Percentiles rank a stretch among this genome's conserved stretches.
Conservation (phyloP, 2,888 invertebrate genomes). For the Chloroclystis v-ata region DNA sequence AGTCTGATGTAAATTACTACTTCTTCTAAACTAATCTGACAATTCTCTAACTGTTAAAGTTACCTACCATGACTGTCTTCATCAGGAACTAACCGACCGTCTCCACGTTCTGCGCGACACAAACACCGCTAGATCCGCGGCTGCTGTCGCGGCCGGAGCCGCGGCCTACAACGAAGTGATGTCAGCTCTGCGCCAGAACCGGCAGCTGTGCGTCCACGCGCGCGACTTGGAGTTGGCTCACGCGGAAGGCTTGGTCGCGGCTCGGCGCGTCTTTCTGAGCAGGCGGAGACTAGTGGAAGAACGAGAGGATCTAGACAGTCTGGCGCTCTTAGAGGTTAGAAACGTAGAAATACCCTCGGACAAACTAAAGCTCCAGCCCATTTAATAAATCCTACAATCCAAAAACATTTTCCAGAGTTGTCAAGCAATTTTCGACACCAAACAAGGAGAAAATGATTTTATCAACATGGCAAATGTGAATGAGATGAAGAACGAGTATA, state of each 20-base stretch:
- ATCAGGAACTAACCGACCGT: slow-evolving; percentile 10
- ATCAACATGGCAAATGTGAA: slow-evolving; percentile 16
- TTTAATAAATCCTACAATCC: too few species aligned
- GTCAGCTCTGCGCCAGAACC: background rate
- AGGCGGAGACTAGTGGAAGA: slow-evolving; percentile 4
- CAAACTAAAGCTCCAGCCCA: too few species aligned
- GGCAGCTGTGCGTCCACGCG: slow-evolving; percentile 14
- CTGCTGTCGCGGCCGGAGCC: background rate
- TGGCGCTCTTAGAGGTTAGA: slow-evolving; percentile 6
- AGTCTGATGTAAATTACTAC: too few species aligned
- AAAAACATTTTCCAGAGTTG: slow-evolving; percentile 14
- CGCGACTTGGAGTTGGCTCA: slow-evolving; percentile 8
- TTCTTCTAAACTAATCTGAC: too few species aligned
- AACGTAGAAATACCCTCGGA: too few species aligned
- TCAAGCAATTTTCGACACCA: slow-evolving; percentile 2
- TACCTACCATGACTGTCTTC: too few species aligned
- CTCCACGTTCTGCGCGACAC: slow-evolving; percentile 2
- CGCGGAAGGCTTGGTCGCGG: slow-evolving; percentile 2
- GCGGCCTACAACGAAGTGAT: slow-evolving; percentile 10
- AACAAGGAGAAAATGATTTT: slow-evolving; percentile 8
- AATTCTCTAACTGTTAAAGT: too few species aligned
- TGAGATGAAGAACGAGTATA: slow-evolving; percentile 15
- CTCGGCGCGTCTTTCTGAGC: slow-evolving; percentile 6
- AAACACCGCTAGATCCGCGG: slow-evolving; percentile 7
- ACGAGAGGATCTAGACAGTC: slow-evolving; percentile 18